Conservation (phyloP, 2,888 invertebrate species). For the Theristus sp. region DNA sequence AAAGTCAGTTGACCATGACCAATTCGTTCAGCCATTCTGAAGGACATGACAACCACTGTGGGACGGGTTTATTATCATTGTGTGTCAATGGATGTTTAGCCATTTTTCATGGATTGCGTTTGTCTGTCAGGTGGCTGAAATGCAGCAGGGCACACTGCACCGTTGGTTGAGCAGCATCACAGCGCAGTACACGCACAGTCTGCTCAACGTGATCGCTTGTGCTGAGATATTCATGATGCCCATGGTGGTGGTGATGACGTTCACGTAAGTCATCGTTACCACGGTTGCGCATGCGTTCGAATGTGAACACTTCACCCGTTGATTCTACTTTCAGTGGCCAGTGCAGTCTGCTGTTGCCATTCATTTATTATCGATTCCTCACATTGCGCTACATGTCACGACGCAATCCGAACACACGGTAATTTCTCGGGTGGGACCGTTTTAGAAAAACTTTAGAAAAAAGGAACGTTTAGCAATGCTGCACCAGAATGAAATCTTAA, state of each 20-base stretch:
- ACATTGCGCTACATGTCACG: slow-evolving; percentile 74
- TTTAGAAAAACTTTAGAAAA: too few relatives aligned
- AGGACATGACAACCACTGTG: too few relatives aligned
- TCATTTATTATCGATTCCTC: slow-evolving; percentile 91
- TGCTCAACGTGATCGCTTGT: slow-evolving; percentile 71
- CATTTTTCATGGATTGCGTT: too few relatives aligned
- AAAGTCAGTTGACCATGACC: too few relatives aligned
- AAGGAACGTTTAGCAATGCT: too few relatives aligned
- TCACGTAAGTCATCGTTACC: slow-evolving; percentile 50
- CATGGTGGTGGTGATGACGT: slow-evolving; percentile 39
- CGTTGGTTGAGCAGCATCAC: slow-evolving; percentile 65
- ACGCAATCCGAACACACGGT: slow-evolving; percentile 85
- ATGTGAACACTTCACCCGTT: not conserved
- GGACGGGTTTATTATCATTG: too few relatives aligned
- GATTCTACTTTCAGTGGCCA: slow-evolving; percentile 49
- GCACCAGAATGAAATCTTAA: too few relatives aligned
- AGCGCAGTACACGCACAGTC: slow-evolving; percentile 70
- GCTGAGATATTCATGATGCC: slow-evolving; percentile 61
- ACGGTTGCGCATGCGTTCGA: not conserved
- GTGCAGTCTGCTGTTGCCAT: slow-evolving; percentile 71
- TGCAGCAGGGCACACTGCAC: slow-evolving; percentile 30
- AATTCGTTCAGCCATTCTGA: too few relatives aligned
- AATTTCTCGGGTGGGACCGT: slow-evolving; percentile 23
- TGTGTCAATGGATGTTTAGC: too few relatives aligned
- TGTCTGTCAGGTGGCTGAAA: not conserved